Percentiles rank a stretch among this genome's conserved stretches.
phyloP scores from a whole-genome alignment of 1,140 invertebrate genomes.

The Calephelis virginiensis region DNA sequence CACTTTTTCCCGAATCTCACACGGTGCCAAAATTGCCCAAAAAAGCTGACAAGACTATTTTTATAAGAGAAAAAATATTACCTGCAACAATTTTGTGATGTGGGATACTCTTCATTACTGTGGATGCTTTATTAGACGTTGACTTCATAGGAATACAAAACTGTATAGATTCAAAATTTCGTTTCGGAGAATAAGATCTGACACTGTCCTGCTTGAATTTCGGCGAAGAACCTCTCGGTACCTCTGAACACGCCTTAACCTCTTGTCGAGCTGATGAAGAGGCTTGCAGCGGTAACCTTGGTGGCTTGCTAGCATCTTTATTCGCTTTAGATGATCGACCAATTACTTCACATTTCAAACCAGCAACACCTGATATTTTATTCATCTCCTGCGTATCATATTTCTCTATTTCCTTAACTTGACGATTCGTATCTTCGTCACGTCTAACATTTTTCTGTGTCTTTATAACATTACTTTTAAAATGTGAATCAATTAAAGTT shows the following conservation, averaged over 20 bases:
- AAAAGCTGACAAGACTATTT: too few species aligned
- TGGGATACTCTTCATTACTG: slow-evolving; percentile 42
- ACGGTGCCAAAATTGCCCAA: too few species aligned
- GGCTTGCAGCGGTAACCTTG: slow-evolving; percentile 24
- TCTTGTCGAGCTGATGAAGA: slow-evolving; percentile 38
- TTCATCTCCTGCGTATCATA: slow-evolving; percentile 53
- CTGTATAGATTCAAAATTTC: slow-evolving; percentile 46
- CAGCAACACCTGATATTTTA: slow-evolving; percentile 47
- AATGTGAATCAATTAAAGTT: slow-evolving; percentile 48
- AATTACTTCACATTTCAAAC: slow-evolving; percentile 40
- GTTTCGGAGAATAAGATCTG: slow-evolving; percentile 45
- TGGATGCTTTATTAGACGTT: slow-evolving; percentile 44
- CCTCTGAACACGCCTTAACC: slow-evolving; percentile 39
- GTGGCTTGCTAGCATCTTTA: slow-evolving; percentile 35
- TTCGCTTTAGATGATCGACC: slow-evolving; percentile 35
- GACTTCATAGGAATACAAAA: slow-evolving; percentile 48
- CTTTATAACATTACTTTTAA: slow-evolving; percentile 39
- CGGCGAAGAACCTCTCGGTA: slow-evolving; percentile 34
- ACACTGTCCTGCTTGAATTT: slow-evolving; percentile 39
- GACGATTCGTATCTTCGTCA: slow-evolving; percentile 22
- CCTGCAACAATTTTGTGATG: slow-evolving; percentile 67
- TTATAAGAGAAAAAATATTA: slow-evolving; percentile 22
- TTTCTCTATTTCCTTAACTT: slow-evolving; percentile 30
- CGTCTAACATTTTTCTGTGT: slow-evolving; percentile 25
- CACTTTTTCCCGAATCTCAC: too few species aligned